phyloP scores from a whole-genome alignment of 2,888 invertebrate species.

The Iphiclides podalirius region DNA sequence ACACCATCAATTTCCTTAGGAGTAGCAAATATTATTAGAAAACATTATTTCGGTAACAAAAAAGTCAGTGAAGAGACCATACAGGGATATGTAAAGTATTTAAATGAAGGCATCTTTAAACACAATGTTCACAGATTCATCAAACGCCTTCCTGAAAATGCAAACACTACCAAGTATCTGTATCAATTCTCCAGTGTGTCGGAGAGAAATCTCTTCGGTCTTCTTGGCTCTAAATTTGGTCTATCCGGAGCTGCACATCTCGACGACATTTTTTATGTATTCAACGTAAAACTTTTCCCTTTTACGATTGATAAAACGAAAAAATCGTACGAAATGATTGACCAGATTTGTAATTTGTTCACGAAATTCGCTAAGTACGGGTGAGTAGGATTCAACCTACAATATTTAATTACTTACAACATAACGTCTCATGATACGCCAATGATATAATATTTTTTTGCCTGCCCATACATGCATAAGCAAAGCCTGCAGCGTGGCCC shows the following conservation, averaged over 20 bases:
- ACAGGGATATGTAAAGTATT: conserved; percentile 19
- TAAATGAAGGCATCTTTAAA: conserved; percentile 30
- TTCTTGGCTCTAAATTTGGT: conserved; percentile 19
- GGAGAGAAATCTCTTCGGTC: conserved; percentile 36
- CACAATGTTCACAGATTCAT: conserved; percentile 36
- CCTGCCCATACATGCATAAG: too few species aligned
- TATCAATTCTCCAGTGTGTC: conserved; percentile 42
- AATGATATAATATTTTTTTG: too few species aligned
- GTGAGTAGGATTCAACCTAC: neutral
- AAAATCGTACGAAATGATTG: conserved; percentile 40
- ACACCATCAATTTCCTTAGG: neutral
- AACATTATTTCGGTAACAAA: neutral
- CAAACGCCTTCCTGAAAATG: conserved; percentile 26
- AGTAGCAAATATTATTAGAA: neutral
- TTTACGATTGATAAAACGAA: conserved; percentile 23
- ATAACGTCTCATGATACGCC: too few species aligned
- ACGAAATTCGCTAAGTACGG: neutral
- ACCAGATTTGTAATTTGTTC: conserved; percentile 37
- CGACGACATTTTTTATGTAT: conserved; percentile 32
- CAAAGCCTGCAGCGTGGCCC: too few species aligned
- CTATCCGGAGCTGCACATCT: conserved; percentile 27
- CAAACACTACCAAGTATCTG: conserved; percentile 33
- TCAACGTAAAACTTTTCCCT: conserved; percentile 24
- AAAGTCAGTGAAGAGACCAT: neutral
- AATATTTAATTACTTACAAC: too few species aligned